Evolutionary conservation across 2,888 invertebrate species (phyloP).

Genomic region (Cyrtodaria siliqua): DNA sequence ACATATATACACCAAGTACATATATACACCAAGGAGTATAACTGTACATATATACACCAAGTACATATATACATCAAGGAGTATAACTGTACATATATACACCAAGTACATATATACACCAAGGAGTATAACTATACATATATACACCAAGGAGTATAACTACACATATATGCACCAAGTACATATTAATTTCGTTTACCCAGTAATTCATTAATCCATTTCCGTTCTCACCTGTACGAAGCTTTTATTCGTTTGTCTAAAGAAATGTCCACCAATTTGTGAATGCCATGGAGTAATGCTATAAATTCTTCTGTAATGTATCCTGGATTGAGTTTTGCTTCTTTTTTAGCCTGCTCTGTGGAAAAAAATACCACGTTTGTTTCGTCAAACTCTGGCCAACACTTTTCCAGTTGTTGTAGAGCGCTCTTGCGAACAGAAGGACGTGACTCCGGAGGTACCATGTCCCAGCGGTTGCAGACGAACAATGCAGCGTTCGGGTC

Average conservation of each 20-base stretch:
- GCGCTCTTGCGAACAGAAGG: conserved; percentile 67
- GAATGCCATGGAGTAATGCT: conserved; percentile 70
- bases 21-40: no score
- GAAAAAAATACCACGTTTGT: conserved; percentile 75
- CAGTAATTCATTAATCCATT: no score
- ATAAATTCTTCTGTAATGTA: conserved; percentile 73
- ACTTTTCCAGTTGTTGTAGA: conserved; percentile 55
- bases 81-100: no score
- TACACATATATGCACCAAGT: no score
- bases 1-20: no score
- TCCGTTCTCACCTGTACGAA: conserved; percentile 74
- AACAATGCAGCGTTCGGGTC: conserved; percentile 79
- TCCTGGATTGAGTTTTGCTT: conserved; percentile 61
- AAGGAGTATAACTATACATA: no score
- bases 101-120: no score
- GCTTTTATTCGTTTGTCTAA: conserved; percentile 69
- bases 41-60: no score
- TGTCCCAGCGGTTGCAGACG: conserved; percentile 82
- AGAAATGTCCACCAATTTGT: conserved; percentile 69
- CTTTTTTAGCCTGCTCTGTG: conserved; percentile 59
- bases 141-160: no score
- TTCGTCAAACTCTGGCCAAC: conserved; percentile 74
- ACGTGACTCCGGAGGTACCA: conserved; percentile 67
- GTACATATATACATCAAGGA: no score
- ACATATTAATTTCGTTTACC: no score